These are phyloP conservation scores for Amblyraja radiata DNA, from an alignment of 2,797 vertebrate species.

Conservation along the genomic window DNA sequence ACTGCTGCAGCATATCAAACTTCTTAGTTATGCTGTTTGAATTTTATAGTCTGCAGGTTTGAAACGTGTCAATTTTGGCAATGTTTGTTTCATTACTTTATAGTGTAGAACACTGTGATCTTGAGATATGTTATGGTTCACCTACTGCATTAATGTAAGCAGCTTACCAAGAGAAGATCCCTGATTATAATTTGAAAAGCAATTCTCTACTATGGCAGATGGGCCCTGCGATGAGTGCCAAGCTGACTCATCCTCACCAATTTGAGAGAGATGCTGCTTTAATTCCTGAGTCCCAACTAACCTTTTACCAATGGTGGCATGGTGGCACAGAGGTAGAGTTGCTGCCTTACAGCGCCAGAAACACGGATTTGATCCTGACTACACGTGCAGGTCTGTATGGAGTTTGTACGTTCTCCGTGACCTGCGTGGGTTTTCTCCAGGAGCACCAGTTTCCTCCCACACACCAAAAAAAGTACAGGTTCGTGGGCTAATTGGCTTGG, in stretches of 20 bases:
- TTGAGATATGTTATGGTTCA: neutral
- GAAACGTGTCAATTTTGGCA: neutral
- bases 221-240: neutral
- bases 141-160: neutral
- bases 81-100: neutral
- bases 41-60: neutral
- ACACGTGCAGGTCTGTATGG: too few species aligned
- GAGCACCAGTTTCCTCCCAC: too few species aligned
- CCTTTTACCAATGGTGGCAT: neutral
- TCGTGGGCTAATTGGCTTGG: too few species aligned
- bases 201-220: neutral
- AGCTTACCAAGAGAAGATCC: neutral
- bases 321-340: too few species aligned
- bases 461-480: too few species aligned
- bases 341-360: too few species aligned
- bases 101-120: neutral
- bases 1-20: neutral
- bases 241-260: neutral
- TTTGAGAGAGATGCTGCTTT: neutral
- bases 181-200: neutral
- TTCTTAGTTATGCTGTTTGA: neutral
- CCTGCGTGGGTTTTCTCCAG: too few species aligned
- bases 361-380: too few species aligned
- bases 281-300: neutral
- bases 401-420: too few species aligned